Base-by-base conservation (phyloP, 1,140 invertebrate genomes). In the Atopsyche davidsoni region DNA sequence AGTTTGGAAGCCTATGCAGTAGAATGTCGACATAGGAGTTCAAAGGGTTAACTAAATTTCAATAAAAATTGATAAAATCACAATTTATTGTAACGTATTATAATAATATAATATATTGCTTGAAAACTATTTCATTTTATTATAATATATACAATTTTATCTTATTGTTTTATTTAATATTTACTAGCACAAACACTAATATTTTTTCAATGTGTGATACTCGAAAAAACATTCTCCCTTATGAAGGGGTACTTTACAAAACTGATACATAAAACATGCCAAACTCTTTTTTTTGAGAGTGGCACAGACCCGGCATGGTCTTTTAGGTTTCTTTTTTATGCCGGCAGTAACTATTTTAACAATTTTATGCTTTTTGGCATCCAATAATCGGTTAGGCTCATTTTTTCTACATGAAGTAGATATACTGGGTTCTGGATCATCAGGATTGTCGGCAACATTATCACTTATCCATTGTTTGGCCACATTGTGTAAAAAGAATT, bases 191-290 rank as follows among this genome's bases (percentile, higher is more conserved):
- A n/a, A n/a, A n/a, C n/a, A n/a, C n/a, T n/a, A n/a, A n/a, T n/a
- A n/a, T n/a, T n/a, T n/a, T n/a, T n/a, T n/a, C n/a, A n/a, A n/a
- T n/a, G 39, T 22, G 25, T 42, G 39, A 19, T 42, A 42, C 4
- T 10, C 10, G 25, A 10, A 10, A 24, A 42, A 42, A 16, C 39
- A 42, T 6, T 42, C 18, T 21, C 39, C 39, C 19, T n/a, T 14
- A 16, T 42, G 39, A 9, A 42, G n/a, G 2, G 51, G 46, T 14
- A 53, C 51, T 23, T 53, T 41, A 19, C 51, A 53, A 50, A 16
- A 40, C 23, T 40, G 31, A 31, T 46, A 53, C 46, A 53, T 53
- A 22, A 24, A 40, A 17, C 51, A 35, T 2, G 51, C 49, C 14
- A 22, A 38, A 21, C 46, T 49, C 9, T 25, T 47, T 50, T 54